These are phyloP conservation scores for Menidia menidia DNA, from an alignment of 2,797 vertebrate species.

Conservation along the genomic window DNA sequence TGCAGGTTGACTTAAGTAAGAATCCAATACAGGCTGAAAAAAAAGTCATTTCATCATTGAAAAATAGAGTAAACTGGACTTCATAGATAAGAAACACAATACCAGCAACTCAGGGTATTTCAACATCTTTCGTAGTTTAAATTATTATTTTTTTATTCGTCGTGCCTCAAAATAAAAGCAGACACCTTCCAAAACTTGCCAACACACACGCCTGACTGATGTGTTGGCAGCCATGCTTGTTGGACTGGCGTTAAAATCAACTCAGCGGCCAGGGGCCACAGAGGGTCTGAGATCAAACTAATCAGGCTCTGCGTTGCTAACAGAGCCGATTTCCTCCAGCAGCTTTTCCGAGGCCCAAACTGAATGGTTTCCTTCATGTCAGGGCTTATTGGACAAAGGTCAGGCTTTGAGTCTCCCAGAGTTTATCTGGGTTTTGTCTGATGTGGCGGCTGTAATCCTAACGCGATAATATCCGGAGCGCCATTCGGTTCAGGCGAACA, in stretches of 20 bases:
- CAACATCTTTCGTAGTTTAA: no score
- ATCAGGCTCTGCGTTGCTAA: conserved; percentile 44
- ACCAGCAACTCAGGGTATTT: no score
- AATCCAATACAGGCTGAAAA: no score
- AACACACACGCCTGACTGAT: conserved; percentile 12
- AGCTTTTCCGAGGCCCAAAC: conserved; percentile 52
- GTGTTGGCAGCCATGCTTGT: conserved; percentile 21
- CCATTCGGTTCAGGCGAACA: not conserved
- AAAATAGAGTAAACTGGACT: no score
- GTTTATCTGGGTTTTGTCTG: conserved; percentile 1
- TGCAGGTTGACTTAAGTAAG: no score
- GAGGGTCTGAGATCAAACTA: conserved; percentile 59
- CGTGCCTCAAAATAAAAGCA: not conserved
- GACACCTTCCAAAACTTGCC: not conserved
- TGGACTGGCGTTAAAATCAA: conserved; percentile 14
- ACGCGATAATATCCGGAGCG: conserved; percentile 12
- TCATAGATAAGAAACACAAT: no score
- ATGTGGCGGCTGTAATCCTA: conserved; percentile 18
- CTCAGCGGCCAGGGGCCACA: conserved; percentile 12
- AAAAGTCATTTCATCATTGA: no score
- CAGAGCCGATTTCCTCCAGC: conserved; percentile 68
- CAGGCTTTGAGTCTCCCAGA: conserved; percentile 35
- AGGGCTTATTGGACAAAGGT: conserved; percentile 73
- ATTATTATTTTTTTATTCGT: no score
- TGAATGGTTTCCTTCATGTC: conserved; percentile 70